A percentile compares a stretch with the other conserved stretches of the same genome.
phyloP scores from a whole-genome alignment of 2,888 invertebrate genomes.

The Geophilus truncorum region DNA sequence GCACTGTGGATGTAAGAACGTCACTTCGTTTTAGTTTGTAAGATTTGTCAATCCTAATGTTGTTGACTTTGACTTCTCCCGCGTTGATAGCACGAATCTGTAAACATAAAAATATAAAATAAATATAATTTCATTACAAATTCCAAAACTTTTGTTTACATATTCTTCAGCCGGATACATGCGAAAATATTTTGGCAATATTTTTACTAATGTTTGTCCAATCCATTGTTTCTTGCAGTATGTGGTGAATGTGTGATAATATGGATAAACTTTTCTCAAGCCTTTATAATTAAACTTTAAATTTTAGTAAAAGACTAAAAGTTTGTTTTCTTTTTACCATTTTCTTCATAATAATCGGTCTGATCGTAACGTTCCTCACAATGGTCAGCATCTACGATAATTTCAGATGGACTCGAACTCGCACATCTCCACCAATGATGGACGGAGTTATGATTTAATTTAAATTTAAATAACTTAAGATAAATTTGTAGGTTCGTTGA shows the following conservation, averaged over 20 bases:
- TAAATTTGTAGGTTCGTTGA: no score
- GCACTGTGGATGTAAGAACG: slow-evolving; percentile 83
- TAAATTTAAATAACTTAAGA: no score
- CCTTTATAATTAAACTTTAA: slow-evolving; percentile 56
- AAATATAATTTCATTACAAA: neutral
- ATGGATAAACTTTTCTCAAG: slow-evolving; percentile 91
- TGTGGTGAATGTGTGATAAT: slow-evolving; percentile 93
- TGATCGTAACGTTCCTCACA: slow-evolving; percentile 89
- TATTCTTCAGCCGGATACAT: slow-evolving; percentile 91
- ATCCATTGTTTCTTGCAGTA: slow-evolving; percentile 97
- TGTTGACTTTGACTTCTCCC: slow-evolving; percentile 88
- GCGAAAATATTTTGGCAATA: slow-evolving; percentile 86
- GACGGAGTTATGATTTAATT: no score
- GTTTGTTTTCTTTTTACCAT: slow-evolving; percentile 72
- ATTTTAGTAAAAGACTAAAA: neutral
- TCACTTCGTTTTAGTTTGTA: slow-evolving; percentile 91
- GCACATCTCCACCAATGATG: no score
- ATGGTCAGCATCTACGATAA: no score
- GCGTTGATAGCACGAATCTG: slow-evolving; percentile 73
- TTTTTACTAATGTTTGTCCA: slow-evolving; percentile 84
- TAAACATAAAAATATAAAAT: neutral
- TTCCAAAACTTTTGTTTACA: slow-evolving; percentile 49
- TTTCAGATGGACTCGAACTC: no score
- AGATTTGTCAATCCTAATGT: slow-evolving; percentile 82
- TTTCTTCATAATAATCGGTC: slow-evolving; percentile 91